Base-by-base conservation (phyloP, 2,797 vertebrate species). In the Notolabrus celidotus region DNA sequence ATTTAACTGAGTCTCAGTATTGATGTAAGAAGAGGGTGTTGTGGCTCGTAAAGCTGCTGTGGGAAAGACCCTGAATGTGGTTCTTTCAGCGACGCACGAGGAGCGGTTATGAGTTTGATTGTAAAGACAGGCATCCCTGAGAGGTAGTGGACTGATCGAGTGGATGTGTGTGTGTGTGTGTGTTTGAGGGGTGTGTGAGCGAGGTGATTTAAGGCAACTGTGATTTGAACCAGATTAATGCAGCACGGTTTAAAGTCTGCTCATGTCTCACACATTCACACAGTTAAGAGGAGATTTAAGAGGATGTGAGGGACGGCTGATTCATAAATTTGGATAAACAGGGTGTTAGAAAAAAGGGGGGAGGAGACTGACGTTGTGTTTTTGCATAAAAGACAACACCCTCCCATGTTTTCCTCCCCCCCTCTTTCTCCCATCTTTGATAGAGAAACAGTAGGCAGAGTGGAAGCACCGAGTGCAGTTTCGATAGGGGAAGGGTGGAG, bases 401-500 rank as follows among this genome's bases (percentile, higher is more conserved):
- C 36, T 34, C 25, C n/a, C 4, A 20, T 10, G 22, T 56, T 36
- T 41, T 29, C 22, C 27, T 25, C 49, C 16, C 36, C n/a, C 25
- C 11, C 29, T 41, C 17, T 16, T 1, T 1, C 25, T 52, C 55
- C 51, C 43, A 29, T 10, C 41, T 75, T 16, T 67, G 71, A 72
- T 34, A 76, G 29, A 78, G 33, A 52, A 54, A 53, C 52, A 29
- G 65, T 52, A 20, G 55, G 60, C 65, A 50, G 65, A 79, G 74
- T 73, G 74, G 72, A 84, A 88, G 84, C 69, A 69, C 60, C 69
- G 79, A 79, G 79, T 71, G 33, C 39, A 74, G 88, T 89, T 88
- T 89, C 83, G 76, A 88, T 84, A 78, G 79, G 64, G n/a, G 46
- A 31, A 79, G 88, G 88, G 87, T 75, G 89, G 86, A 84, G 82